These are phyloP conservation scores for Pemphredon lugubris DNA, from an alignment of 2,888 invertebrate genomes.

Conservation along the genomic window DNA sequence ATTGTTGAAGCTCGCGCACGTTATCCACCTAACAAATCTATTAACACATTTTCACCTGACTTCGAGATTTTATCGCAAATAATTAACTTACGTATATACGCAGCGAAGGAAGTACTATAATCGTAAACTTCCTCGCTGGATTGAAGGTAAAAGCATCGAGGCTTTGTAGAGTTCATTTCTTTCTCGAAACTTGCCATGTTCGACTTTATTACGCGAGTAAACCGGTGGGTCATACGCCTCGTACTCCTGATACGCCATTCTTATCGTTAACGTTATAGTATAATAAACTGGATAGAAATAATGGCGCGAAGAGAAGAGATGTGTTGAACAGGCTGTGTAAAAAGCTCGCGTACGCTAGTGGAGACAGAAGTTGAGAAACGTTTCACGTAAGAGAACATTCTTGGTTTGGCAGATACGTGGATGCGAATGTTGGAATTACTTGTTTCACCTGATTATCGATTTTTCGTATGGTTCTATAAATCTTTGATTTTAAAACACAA, in stretches of 20 bases:
- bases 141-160: slow-evolving; percentile 27
- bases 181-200: slow-evolving; percentile 11
- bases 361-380: no score
- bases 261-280: not conserved
- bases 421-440: no score
- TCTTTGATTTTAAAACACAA: no score
- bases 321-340: no score
- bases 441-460: no score
- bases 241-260: slow-evolving; percentile 4
- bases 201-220: slow-evolving; percentile 23
- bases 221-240: slow-evolving; percentile 15
- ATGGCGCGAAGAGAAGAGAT: no score
- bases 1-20: no score
- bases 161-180: slow-evolving; percentile 25
- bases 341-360: no score
- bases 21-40: not conserved
- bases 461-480: no score
- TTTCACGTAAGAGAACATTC: no score
- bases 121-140: slow-evolving; percentile 10
- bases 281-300: not conserved
- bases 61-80: slow-evolving; percentile 3
- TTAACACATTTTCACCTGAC: slow-evolving; percentile 5
- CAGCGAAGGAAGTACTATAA: slow-evolving; percentile 30
- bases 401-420: no score
- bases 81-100: not conserved